Base-by-base conservation (phyloP, 2,888 invertebrate genomes). In the Caenorhabditis afra region DNA sequence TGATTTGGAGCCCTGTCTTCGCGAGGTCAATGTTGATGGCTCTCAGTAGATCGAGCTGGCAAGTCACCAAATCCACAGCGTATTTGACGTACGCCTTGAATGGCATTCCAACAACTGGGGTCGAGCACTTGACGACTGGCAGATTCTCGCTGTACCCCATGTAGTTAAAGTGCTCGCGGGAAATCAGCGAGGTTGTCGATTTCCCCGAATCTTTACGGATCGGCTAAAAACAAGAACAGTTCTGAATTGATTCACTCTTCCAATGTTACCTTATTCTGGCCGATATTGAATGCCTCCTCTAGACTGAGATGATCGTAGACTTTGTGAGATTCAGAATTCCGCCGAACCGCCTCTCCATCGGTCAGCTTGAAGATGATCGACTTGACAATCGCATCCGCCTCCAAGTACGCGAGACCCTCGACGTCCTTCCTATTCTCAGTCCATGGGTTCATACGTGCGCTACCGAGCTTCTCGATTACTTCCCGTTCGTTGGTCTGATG, bases 401-500 rank as follows among this genome's bases (percentile, higher is more conserved):
- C 11, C 41, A 18, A 12, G 39, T 20, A 41, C 16, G 20, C 11
- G 8, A 41, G 10, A 14, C 57, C 16, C 5, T 65, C 55, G 5
- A 35, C 3, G 29, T 65, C 53, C 20, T 8, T 44, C 5, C 10
- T 35, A 4, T 10, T 45, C 1, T 18, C 11, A 5, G 45, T 8
- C 4, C 14, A 3, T 0, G 44, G 35, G 20, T 65, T 65, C 45
- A 65, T 18, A 2, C 65, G 53, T 18, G 12, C 45, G 29, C 65
- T 55, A 0, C 65, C 65, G 7, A 55, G 1, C 0, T 0, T 18
- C 1, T n/a, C 10, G 55, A 65, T 65, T n/a, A 65, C 55, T 29
- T 65, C 65, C 8, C 12, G 16, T 20, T 65, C 65, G 14, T 65
- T 65, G 5, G 65, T 65, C 23, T 65, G 65, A 20, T 65, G 65